These are phyloP conservation scores for Chlorospingus semifuscus DNA, from an alignment of 2,797 vertebrate species.

Conservation along the genomic window DNA sequence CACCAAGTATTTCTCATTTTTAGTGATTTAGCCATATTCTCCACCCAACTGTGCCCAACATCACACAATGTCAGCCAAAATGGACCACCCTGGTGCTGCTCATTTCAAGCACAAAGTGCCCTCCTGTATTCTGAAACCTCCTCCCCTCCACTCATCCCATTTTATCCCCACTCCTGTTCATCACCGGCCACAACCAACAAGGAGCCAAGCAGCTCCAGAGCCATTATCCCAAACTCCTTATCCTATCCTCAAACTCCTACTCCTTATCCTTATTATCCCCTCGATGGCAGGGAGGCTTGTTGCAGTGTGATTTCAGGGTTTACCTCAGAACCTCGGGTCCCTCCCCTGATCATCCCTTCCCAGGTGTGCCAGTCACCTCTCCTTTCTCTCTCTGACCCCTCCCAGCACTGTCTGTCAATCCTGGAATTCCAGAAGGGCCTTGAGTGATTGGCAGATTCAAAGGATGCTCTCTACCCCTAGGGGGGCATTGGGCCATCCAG, in stretches of 20 bases:
- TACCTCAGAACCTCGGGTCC: no score
- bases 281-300: not conserved
- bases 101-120: not conserved
- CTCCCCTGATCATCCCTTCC: no score
- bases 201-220: not conserved
- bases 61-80: not conserved
- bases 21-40: not conserved
- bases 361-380: no score
- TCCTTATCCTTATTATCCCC: not conserved
- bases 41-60: no score
- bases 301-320: no score
- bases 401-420: no score
- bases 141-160: not conserved
- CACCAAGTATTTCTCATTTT: not conserved
- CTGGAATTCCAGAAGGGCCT: no score
- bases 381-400: no score
- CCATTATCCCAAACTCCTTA: not conserved
- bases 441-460: no score
- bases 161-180: not conserved
- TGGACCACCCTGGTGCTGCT: rapidly evolving
- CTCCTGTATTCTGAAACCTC: not conserved
- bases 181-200: rapidly evolving
- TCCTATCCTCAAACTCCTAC: not conserved
- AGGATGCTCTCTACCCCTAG: no score
- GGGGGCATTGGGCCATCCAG: no score